Conservation (phyloP, 2,113 vertebrate genomes). For the Isichthys henryi region DNA sequence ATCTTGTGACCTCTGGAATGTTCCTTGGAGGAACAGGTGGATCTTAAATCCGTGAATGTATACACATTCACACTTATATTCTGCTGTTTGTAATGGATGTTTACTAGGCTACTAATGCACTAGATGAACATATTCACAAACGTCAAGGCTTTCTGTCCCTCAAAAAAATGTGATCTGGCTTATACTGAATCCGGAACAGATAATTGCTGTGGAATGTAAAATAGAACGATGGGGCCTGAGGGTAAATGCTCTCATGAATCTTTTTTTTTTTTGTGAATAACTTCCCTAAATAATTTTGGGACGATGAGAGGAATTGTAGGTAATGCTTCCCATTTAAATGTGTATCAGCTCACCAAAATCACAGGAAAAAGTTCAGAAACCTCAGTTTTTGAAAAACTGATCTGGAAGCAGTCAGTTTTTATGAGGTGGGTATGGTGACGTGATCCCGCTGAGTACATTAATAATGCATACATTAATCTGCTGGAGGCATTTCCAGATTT, state of each 20-base stretch:
- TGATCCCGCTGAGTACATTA: not conserved
- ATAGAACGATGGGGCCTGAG: not conserved
- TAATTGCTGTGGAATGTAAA: not conserved
- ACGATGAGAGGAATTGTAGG: not conserved
- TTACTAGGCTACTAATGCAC: not conserved
- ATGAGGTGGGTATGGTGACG: not conserved
- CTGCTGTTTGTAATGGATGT: not conserved
- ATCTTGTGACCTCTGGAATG: constrained; percentile 22
- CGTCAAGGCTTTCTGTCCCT: not conserved
- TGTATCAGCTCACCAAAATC: not conserved
- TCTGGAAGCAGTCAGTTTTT: not conserved
- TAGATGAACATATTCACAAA: not conserved
- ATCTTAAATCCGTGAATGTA: not conserved
- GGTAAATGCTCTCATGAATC: not conserved
- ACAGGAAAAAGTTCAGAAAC: not conserved
- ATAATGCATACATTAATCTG: constrained; percentile 1
- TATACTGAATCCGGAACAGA: not conserved
- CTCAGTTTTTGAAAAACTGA: not conserved
- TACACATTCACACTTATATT: not conserved
- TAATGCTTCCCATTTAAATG: not conserved
- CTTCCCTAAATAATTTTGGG: not conserved
- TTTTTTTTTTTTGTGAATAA: not conserved
- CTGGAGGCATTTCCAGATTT: not conserved
- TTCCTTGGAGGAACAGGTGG: constrained; percentile 4
- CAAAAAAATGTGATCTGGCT: not conserved